Evolutionary conservation across 2,888 invertebrate species (phyloP).

Genomic region (Drosophila dives): DNA sequence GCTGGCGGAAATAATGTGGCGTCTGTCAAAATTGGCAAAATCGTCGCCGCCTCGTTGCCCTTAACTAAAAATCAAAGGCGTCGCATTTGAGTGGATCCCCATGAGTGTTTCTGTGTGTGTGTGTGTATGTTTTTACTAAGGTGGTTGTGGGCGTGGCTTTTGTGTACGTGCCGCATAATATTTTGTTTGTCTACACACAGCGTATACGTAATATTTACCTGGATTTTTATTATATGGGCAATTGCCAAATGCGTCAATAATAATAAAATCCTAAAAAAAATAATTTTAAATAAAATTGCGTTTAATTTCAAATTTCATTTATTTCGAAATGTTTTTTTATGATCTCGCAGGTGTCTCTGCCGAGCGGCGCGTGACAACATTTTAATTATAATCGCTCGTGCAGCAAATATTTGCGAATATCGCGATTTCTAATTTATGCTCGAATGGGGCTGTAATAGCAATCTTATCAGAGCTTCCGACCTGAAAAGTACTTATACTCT

Average conservation of each 20-base stretch:
- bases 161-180: slow-evolving; percentile 65
- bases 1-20: slow-evolving; percentile 76
- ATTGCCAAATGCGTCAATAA: slow-evolving; percentile 65
- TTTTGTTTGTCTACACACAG: slow-evolving; percentile 63
- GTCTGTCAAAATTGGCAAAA: slow-evolving; percentile 78
- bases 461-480: not conserved
- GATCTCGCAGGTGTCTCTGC: slow-evolving; percentile 51
- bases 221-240: slow-evolving; percentile 69
- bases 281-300: slow-evolving; percentile 69
- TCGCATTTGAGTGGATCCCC: slow-evolving; percentile 50
- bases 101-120: slow-evolving; percentile 20
- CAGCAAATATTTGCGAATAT: slow-evolving; percentile 3
- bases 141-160: slow-evolving; percentile 43
- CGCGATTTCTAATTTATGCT: slow-evolving; percentile 33
- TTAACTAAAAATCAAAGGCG: slow-evolving; percentile 76
- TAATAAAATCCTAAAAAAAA: slow-evolving; percentile 37
- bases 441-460: slow-evolving; percentile 4
- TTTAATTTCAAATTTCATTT: slow-evolving; percentile 70
- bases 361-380: slow-evolving; percentile 52
- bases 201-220: slow-evolving; percentile 71
- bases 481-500: not conserved
- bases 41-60: slow-evolving; percentile 64
- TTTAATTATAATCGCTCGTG: slow-evolving; percentile 57
- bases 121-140: slow-evolving; percentile 26
- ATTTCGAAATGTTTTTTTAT: slow-evolving; percentile 42